These are phyloP conservation scores for Anser brachyrhynchus DNA, from an alignment of 2,113 vertebrate genomes.

Conservation along the genomic window DNA sequence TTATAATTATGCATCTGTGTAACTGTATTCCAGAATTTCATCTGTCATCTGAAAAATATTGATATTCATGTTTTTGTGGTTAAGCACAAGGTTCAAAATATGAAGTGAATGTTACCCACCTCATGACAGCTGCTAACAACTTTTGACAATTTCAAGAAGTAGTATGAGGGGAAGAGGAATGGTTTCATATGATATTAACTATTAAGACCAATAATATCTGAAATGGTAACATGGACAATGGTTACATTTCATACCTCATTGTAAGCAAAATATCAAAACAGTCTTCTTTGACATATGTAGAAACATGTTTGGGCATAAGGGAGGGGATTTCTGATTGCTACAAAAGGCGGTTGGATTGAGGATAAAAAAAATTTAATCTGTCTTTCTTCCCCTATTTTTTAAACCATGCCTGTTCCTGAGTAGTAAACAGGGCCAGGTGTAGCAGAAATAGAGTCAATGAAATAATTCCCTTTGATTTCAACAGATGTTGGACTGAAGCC, in stretches of 20 bases:
- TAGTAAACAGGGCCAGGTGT: not conserved
- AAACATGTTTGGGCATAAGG: not conserved
- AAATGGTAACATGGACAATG: not conserved
- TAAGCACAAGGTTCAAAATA: not conserved
- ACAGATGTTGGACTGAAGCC: not conserved
- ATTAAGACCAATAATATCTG: not conserved
- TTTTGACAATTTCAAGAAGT: not conserved
- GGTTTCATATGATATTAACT: not conserved
- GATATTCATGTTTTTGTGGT: not conserved
- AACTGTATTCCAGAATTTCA: not conserved
- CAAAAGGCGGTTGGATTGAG: not conserved
- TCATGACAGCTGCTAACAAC: not conserved
- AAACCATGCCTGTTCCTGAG: not conserved
- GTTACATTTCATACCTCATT: not conserved
- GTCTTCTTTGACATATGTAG: not conserved
- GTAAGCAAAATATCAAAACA: not conserved
- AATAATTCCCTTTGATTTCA: not conserved
- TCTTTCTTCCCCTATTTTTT: not conserved
- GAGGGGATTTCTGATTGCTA: not conserved
- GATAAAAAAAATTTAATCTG: not conserved
- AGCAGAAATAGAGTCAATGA: not conserved
- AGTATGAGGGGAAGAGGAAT: not conserved
- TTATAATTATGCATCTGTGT: not conserved
- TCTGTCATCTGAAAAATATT: not conserved
- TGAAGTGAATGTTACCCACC: not conserved